Evolutionary conservation across 2,888 invertebrate genomes (phyloP).

Genomic region (Sarcophaga caerulescens): DNA sequence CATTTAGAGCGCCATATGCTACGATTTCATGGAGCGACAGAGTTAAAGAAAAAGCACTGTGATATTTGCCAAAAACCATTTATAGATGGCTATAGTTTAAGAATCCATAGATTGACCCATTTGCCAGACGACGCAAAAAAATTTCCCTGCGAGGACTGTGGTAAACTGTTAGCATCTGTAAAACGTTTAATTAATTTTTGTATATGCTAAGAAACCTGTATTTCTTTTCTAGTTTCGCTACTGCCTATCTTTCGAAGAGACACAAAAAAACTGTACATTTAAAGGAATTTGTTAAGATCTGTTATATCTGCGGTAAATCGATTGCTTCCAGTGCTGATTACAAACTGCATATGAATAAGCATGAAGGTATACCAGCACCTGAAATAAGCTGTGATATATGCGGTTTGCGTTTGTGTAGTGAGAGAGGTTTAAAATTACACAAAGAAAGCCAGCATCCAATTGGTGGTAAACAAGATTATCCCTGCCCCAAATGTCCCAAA

Average conservation of each 20-base stretch:
- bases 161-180: slow-evolving; percentile 73
- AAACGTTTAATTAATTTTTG: too few relatives aligned
- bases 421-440: slow-evolving; percentile 77
- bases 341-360: slow-evolving; percentile 77
- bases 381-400: slow-evolving; percentile 79
- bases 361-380: slow-evolving; percentile 76
- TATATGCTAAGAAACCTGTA: slow-evolving; percentile 57
- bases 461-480: slow-evolving; percentile 73
- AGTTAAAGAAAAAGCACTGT: slow-evolving; percentile 73
- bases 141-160: slow-evolving; percentile 78
- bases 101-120: slow-evolving; percentile 78
- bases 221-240: slow-evolving; percentile 49
- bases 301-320: slow-evolving; percentile 75
- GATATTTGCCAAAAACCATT: slow-evolving; percentile 73
- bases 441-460: slow-evolving; percentile 78
- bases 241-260: slow-evolving; percentile 30
- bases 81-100: slow-evolving; percentile 76
- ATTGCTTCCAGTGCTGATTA: slow-evolving; percentile 78
- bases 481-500: slow-evolving; percentile 78
- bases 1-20: slow-evolving; percentile 71
- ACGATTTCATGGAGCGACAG: slow-evolving; percentile 74
- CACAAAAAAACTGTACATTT: slow-evolving; percentile 53
- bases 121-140: slow-evolving; percentile 78
- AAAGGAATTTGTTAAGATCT: slow-evolving; percentile 55
- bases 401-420: slow-evolving; percentile 75